These are phyloP conservation scores for Drosophila planitibia DNA, from an alignment of 2,888 invertebrate species.

Conservation along the genomic window DNA sequence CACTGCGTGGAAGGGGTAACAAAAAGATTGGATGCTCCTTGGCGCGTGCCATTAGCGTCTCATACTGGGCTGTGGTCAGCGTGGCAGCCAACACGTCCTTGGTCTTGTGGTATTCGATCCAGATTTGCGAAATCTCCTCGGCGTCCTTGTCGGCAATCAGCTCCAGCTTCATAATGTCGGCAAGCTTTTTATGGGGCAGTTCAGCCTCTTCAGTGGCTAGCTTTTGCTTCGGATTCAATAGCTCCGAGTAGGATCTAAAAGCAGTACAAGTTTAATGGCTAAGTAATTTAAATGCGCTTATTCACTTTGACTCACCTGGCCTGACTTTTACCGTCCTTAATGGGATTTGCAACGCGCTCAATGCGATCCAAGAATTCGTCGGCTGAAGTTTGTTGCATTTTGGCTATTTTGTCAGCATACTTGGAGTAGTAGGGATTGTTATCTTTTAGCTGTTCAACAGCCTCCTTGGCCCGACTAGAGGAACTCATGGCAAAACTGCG, in stretches of 20 bases:
- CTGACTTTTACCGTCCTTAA: slow-evolving; percentile 78
- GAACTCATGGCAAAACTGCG: slow-evolving; percentile 85
- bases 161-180: slow-evolving; percentile 92
- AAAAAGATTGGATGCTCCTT: slow-evolving; percentile 90
- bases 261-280: not conserved
- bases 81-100: slow-evolving; percentile 92
- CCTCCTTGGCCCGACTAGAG: slow-evolving; percentile 85
- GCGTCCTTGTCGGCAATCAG: slow-evolving; percentile 89
- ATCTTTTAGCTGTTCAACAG: slow-evolving; percentile 86
- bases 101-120: slow-evolving; percentile 92
- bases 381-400: slow-evolving; percentile 90
- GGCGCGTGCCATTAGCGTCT: slow-evolving; percentile 87
- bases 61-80: slow-evolving; percentile 88
- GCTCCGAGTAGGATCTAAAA: slow-evolving; percentile 88
- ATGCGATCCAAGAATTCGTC: slow-evolving; percentile 90
- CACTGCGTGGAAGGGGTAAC: slow-evolving; percentile 91
- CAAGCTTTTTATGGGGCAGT: slow-evolving; percentile 87
- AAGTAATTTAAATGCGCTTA: not conserved
- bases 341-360: slow-evolving; percentile 85
- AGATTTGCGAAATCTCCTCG: slow-evolving; percentile 91
- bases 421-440: slow-evolving; percentile 93
- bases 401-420: slow-evolving; percentile 91
- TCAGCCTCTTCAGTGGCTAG: slow-evolving; percentile 69
- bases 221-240: slow-evolving; percentile 88
- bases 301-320: slow-evolving; percentile 63